A percentile compares a stretch with the other conserved stretches of the same genome.
Evolutionary conservation across 2,888 invertebrate genomes (phyloP).

Genomic region (Copidosoma aretas): DNA sequence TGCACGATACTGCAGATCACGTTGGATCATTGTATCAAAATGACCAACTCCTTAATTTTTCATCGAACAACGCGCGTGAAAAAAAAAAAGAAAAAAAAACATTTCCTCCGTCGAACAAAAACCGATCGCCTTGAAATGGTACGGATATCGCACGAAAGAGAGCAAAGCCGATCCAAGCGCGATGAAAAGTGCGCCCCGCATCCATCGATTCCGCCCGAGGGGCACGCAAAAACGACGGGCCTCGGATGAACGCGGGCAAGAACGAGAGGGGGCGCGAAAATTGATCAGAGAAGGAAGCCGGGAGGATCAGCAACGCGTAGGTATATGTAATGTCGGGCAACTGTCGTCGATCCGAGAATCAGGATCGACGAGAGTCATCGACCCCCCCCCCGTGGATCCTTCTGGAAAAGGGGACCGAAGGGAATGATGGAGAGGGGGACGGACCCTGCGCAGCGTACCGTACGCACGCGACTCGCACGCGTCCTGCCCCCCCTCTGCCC

Average conservation of each 20-base stretch:
- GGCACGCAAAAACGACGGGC: too few relatives aligned
- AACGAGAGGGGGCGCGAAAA: too few relatives aligned
- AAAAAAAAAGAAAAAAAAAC: slow-evolving; percentile 8
- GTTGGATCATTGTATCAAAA: too few relatives aligned
- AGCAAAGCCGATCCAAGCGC: neutral
- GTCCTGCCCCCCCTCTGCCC: neutral
- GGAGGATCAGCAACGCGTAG: neutral
- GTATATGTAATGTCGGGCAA: too few relatives aligned
- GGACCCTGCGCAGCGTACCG: neutral
- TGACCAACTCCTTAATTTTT: too few relatives aligned
- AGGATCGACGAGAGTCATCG: slow-evolving; percentile 10
- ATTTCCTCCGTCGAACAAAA: slow-evolving; percentile 9
- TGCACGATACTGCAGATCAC: too few relatives aligned
- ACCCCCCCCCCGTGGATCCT: slow-evolving; percentile 15
- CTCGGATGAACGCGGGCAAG: too few relatives aligned
- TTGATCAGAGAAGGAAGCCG: neutral
- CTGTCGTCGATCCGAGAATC: too few relatives aligned
- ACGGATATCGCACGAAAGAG: too few relatives aligned
- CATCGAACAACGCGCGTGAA: neutral
- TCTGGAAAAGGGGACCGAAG: slow-evolving; percentile 4
- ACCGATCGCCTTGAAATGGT: too few relatives aligned
- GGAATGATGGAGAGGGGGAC: neutral
- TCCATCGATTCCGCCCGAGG: too few relatives aligned
- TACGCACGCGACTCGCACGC: slow-evolving; percentile 28
- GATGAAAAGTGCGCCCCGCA: neutral